Conservation (phyloP, 2,797 vertebrate genomes). For the Masticophis lateralis region DNA sequence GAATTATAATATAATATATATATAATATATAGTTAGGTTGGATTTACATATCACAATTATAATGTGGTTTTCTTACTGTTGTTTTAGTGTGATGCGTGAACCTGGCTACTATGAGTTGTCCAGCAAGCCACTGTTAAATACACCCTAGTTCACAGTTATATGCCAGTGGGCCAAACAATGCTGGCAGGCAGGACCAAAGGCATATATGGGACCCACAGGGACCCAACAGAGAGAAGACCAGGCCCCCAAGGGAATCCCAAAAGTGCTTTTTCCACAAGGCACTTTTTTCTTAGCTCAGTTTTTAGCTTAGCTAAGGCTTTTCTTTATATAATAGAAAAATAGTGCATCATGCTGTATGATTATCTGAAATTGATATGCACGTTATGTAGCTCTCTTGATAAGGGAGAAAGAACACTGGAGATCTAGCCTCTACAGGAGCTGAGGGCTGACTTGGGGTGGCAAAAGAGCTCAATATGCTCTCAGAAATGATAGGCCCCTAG, state of each 20-base stretch:
- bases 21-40: background rate
- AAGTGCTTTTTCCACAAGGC: background rate
- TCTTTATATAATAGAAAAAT: background rate
- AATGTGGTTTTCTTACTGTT: background rate
- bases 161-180: background rate
- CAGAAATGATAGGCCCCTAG: too few relatives aligned
- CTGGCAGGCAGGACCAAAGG: background rate
- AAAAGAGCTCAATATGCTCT: background rate
- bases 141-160: background rate
- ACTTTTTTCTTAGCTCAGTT: background rate
- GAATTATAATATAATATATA: background rate
- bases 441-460: background rate
- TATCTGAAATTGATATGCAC: background rate
- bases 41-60: background rate
- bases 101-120: background rate
- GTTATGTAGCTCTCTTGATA: background rate
- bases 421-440: background rate
- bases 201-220: background rate
- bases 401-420: background rate
- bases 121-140: background rate
- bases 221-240: background rate
- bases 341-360: background rate
- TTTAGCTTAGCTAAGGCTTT: background rate
- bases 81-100: background rate
- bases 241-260: background rate